Evolutionary conservation across 1,140 invertebrate genomes (phyloP).

Genomic region (Leguminivora glycinivorella): DNA sequence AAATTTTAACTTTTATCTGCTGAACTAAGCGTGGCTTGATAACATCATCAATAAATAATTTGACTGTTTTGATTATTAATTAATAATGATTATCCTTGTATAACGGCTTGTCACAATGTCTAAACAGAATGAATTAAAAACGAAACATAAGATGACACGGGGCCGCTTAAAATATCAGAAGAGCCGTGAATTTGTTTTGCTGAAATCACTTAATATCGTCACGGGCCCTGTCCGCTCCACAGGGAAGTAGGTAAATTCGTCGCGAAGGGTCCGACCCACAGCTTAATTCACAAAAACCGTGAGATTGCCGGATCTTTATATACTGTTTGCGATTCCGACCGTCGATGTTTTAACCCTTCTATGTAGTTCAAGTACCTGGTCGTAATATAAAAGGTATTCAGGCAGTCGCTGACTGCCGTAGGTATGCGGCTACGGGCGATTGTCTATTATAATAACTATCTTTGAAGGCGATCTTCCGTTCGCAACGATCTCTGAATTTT

Average conservation of each 20-base stretch:
- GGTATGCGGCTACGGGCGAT: not conserved
- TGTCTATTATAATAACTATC: constrained; percentile 16
- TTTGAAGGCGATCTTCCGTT: not conserved
- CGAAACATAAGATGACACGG: not conserved
- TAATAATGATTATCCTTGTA: too few species aligned
- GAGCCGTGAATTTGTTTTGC: constrained; percentile 57
- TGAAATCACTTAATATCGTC: constrained; percentile 59
- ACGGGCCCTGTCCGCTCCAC: constrained; percentile 38
- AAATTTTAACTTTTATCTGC: too few species aligned
- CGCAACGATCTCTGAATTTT: constrained; percentile 34
- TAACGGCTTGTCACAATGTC: not conserved
- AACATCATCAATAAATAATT: too few species aligned
- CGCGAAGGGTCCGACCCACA: constrained; percentile 53
- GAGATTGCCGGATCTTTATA: constrained; percentile 66
- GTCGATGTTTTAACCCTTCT: constrained; percentile 65
- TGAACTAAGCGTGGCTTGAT: too few species aligned
- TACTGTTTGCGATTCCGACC: constrained; percentile 66
- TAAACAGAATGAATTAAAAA: not conserved
- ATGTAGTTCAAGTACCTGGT: constrained; percentile 37
- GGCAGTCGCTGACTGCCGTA: constrained; percentile 16
- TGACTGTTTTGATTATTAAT: too few species aligned
- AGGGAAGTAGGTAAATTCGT: constrained; percentile 51
- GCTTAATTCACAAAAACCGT: constrained; percentile 70
- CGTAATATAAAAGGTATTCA: constrained; percentile 65
- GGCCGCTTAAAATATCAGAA: constrained; percentile 23